A percentile compares a stretch with the other conserved stretches of the same genome.
phyloP scores from a whole-genome alignment of 2,888 invertebrate species.

The Dryobota labecula region DNA sequence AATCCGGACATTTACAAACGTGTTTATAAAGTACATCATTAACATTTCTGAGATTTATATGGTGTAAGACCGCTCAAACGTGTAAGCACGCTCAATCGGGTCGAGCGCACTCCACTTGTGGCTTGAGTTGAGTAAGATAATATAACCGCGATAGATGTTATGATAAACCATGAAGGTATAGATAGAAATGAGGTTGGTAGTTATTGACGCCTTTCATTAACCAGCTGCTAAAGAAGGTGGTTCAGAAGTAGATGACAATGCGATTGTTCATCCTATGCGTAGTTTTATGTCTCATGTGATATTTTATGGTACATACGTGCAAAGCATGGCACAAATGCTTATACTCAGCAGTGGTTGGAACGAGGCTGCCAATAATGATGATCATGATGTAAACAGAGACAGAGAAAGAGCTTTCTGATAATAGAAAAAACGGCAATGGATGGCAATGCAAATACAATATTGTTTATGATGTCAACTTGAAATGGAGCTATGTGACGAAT shows the following conservation, averaged over 20 bases:
- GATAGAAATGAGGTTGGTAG: not conserved
- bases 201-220: not conserved
- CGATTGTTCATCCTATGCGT: not conserved
- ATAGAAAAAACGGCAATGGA: not conserved
- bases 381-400: not conserved
- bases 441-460: not conserved
- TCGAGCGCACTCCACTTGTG: slow-evolving; percentile 11
- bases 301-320: not conserved
- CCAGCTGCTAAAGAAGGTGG: too few species aligned
- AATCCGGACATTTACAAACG: too few species aligned
- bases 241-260: not conserved
- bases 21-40: slow-evolving; percentile 40
- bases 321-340: not conserved
- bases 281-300: not conserved
- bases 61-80: not conserved
- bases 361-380: not conserved
- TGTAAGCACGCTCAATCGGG: not conserved
- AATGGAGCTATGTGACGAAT: not conserved
- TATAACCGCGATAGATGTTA: not conserved
- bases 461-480: not conserved
- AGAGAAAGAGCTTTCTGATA: not conserved
- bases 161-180: not conserved
- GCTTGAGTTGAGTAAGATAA: slow-evolving; percentile 1
- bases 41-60: slow-evolving; percentile 29
- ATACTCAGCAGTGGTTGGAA: not conserved